Conservation (phyloP, 2,888 invertebrate genomes). For the Dorcus hopei region DNA sequence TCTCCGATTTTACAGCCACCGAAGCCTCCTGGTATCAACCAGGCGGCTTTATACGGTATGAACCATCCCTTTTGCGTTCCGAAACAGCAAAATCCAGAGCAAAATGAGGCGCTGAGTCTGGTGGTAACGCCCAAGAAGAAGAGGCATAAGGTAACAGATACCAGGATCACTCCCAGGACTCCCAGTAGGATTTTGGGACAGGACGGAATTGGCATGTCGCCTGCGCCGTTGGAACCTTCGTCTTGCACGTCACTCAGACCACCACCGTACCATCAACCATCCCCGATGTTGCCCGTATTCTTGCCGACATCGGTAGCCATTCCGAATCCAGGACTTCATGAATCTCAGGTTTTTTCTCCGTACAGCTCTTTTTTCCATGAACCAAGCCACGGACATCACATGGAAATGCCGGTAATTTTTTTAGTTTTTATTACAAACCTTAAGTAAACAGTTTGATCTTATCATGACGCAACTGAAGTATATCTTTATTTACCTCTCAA, state of each 20-base stretch:
- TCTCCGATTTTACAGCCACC: conserved; percentile 82
- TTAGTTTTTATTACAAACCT: background rate
- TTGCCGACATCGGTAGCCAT: conserved; percentile 95
- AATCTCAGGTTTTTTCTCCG: conserved; percentile 89
- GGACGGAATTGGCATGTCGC: conserved; percentile 73
- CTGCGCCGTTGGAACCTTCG: conserved; percentile 60
- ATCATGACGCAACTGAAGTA: background rate
- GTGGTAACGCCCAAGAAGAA: conserved; percentile 96
- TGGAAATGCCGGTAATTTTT: conserved; percentile 48
- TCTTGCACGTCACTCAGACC: conserved; percentile 59
- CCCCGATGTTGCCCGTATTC: conserved; percentile 82
- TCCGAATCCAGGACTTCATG: conserved; percentile 92
- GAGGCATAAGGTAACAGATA: conserved; percentile 95
- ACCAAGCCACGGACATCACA: conserved; percentile 50
- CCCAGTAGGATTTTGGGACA: conserved; percentile 80
- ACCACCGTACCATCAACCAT: conserved; percentile 69
- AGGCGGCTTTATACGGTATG: conserved; percentile 62
- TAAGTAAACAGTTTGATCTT: background rate
- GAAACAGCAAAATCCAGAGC: conserved; percentile 68
- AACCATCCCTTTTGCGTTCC: conserved; percentile 59
- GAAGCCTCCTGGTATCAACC: conserved; percentile 63
- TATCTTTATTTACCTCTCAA: too few relatives aligned
- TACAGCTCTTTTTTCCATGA: conserved; percentile 85
- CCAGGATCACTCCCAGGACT: conserved; percentile 85
- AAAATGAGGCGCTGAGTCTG: conserved; percentile 90